A percentile compares a stretch with the other conserved stretches of the same genome.
Evolutionary conservation across 1,140 invertebrate genomes (phyloP).

Genomic region (Eriocheir sinensis): DNA sequence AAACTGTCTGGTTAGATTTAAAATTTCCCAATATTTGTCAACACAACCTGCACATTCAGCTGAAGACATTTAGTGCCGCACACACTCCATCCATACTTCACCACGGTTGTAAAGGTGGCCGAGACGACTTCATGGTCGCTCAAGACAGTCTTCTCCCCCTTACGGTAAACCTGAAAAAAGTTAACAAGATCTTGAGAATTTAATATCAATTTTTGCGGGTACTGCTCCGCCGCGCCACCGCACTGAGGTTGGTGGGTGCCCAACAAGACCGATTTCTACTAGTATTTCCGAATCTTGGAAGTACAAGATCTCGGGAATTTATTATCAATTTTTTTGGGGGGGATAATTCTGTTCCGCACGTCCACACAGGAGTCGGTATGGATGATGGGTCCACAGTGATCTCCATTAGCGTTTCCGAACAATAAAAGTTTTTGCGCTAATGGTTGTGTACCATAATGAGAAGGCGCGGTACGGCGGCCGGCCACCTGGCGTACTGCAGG

Average conservation of each 20-base stretch:
- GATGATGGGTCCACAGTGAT: too few relatives aligned
- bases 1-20: not conserved
- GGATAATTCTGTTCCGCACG: too few relatives aligned
- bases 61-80: not conserved
- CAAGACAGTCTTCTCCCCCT: not conserved
- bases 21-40: not conserved
- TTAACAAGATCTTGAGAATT: slow-evolving; percentile 26
- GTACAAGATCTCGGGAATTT: too few relatives aligned
- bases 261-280: not conserved
- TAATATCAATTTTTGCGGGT: not conserved
- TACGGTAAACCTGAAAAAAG: not conserved
- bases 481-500: not conserved
- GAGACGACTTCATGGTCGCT: not conserved
- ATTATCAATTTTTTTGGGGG: too few relatives aligned
- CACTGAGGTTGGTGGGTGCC: not conserved
- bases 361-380: too few relatives aligned
- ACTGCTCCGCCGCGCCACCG: not conserved
- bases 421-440: slow-evolving; percentile 8
- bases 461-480: not conserved
- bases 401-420: not conserved
- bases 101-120: not conserved
- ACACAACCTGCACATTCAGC: not conserved
- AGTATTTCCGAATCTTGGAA: not conserved
- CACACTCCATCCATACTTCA: slow-evolving; percentile 15
- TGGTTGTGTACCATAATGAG: slow-evolving; percentile 24